Evolutionary conservation across 2,888 invertebrate species (phyloP).

Genomic region (Heliconius ismenius): DNA sequence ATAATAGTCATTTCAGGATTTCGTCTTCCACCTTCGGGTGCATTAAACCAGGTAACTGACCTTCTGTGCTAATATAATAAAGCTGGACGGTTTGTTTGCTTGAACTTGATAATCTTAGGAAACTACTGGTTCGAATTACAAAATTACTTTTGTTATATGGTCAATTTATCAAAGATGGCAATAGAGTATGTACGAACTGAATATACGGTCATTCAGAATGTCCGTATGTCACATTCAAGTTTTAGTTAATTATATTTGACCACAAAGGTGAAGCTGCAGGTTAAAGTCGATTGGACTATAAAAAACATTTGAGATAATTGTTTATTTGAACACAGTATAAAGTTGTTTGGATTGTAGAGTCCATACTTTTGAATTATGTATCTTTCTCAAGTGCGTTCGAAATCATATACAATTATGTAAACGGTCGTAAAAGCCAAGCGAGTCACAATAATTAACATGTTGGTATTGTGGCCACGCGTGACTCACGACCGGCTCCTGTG

Average conservation of each 20-base stretch:
- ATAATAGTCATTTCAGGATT: no score
- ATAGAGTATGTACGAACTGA: no score
- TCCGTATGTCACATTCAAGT: background rate
- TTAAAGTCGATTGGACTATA: background rate
- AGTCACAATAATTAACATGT: constrained; percentile 47
- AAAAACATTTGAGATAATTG: background rate
- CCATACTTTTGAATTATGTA: background rate
- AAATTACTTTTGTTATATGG: no score
- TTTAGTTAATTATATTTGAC: no score
- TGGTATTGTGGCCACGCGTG: constrained; percentile 44
- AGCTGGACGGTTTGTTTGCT: no score
- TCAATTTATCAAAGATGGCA: no score
- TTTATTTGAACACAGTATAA: background rate
- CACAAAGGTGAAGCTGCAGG: background rate
- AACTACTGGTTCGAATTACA: no score
- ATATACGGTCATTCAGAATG: background rate
- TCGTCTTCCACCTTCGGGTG: no score
- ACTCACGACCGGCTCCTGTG: constrained; percentile 49
- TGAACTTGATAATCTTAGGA: no score
- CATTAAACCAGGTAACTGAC: no score
- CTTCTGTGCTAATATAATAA: no score
- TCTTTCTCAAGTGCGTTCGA: constrained; percentile 31
- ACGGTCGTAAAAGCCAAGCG: constrained; percentile 41
- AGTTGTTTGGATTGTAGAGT: background rate
- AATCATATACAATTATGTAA: constrained; percentile 37